These are phyloP conservation scores for Lampris megalopsis DNA, from an alignment of 2,113 vertebrate genomes.

Conservation along the genomic window DNA sequence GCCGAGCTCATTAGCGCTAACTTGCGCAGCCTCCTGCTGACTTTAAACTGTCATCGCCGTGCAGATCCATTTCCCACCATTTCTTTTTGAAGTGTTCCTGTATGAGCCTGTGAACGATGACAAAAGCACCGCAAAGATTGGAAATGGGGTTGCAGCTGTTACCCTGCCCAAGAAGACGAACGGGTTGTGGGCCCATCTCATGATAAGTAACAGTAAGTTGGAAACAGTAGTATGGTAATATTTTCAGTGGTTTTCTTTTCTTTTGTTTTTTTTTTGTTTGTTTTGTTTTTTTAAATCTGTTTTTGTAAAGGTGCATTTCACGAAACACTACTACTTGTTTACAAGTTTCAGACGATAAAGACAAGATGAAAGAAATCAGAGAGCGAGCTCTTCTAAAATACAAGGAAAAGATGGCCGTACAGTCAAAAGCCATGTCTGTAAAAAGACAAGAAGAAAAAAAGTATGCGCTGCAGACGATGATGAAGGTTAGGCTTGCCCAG, in stretches of 20 bases:
- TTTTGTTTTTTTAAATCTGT: background rate
- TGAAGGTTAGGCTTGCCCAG: slow-evolving; percentile 83
- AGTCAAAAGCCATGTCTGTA: slow-evolving; percentile 77
- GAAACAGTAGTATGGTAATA: no score
- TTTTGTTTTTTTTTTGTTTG: background rate
- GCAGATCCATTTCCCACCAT: slow-evolving; percentile 91
- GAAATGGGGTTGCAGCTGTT: slow-evolving; percentile 85
- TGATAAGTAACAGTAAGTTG: slow-evolving; percentile 75
- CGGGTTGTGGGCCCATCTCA: slow-evolving; percentile 86
- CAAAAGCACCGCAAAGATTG: slow-evolving; percentile 88
- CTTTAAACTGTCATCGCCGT: background rate
- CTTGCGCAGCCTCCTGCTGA: no score
- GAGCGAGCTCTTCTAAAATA: slow-evolving; percentile 84
- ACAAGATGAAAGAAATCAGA: slow-evolving; percentile 82
- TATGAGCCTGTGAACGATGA: slow-evolving; percentile 87
- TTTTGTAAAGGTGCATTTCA: background rate
- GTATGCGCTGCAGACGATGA: slow-evolving; percentile 87
- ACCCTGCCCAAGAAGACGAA: slow-evolving; percentile 87
- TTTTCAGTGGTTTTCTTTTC: no score
- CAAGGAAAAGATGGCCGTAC: slow-evolving; percentile 83
- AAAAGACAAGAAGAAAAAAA: slow-evolving; percentile 85
- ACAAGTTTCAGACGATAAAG: slow-evolving; percentile 83
- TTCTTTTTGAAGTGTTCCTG: slow-evolving; percentile 90
- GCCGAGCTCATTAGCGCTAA: no score
- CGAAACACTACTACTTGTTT: background rate